Conservation (phyloP, 2,113 vertebrate species). For the Actenoides hombroni region DNA sequence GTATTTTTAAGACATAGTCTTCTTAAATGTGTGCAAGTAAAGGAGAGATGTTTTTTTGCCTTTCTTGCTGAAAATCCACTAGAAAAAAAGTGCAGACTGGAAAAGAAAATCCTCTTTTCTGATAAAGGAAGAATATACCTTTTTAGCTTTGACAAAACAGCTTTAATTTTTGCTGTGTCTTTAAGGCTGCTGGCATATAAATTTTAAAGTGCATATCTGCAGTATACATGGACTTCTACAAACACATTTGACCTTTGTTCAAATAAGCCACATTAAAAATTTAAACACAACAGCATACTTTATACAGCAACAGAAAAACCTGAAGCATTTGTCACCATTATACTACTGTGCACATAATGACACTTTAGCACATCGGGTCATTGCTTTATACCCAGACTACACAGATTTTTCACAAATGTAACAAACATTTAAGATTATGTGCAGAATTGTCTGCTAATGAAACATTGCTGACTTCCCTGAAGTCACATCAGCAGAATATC, state of each 20-base stretch:
- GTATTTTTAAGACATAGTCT: neutral
- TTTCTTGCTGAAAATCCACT: neutral
- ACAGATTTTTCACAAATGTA: neutral
- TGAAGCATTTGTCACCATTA: neutral
- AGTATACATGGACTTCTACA: neutral
- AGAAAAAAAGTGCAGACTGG: neutral
- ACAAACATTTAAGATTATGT: neutral
- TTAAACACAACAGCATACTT: neutral
- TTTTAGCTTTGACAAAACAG: neutral
- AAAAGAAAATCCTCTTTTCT: conserved; percentile 27
- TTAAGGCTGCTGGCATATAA: neutral
- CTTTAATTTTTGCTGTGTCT: neutral
- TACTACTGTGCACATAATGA: neutral
- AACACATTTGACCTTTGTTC: neutral
- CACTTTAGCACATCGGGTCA: neutral
- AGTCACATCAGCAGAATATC: neutral
- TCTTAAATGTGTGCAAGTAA: neutral
- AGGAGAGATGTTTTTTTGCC: neutral
- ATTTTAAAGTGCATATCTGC: neutral
- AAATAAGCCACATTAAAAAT: neutral
- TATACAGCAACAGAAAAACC: neutral
- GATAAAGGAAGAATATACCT: neutral
- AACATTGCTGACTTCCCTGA: neutral
- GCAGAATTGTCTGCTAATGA: neutral
- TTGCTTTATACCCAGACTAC: neutral